Evolutionary conservation across 2,888 invertebrate genomes (phyloP), one percentile per base, ranked within the genome.

Genomic region (Eustalomyia histrio): DNA sequence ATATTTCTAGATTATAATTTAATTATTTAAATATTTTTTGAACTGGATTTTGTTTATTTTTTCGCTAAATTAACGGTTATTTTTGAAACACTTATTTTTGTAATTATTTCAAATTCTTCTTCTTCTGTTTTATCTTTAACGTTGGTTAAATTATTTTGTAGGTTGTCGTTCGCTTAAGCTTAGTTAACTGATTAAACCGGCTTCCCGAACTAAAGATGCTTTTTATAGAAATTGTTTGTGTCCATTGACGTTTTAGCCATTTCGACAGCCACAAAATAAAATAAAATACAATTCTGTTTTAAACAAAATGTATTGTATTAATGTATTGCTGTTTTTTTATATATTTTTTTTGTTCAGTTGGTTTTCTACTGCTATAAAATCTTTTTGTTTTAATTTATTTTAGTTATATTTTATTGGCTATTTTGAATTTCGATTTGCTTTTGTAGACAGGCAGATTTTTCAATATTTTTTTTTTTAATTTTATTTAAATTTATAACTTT

Each of bases 171-270:
- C 82, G 82, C 71, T 84, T 85, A 84, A 88, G 89, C 89, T 88
- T 85, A 85, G 84, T 85, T 84, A 82, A 85, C 85, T 89, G 89
- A 88, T 89, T 88, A 89, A 88, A 88, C 89, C 87, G 88, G 86
- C 87, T 86, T 85, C 85, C 84, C 83, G 83, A 84, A 79, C 85
- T 85, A 85, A 88, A 88, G 88, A 88, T 88, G 89, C 89, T 88
- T 89, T 88, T 88, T 88, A 88, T 88, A 88, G 83, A 84, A 83
- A 83, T 82, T 78, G 64, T 76, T 79, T 80, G 81, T 71, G 81
- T 78, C 81, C 78, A 78, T 78, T 81, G 78, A 81, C 78, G 78
- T 78, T 69, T 29, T 29, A 29, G 29, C 24, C 24, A 24, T 24
- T 24, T 65, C 24, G 53, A 55, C 74, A 69, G 64, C 52, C 71